Base-by-base conservation (phyloP, 1,140 invertebrate species). In the Anoplophora glabripennis region DNA sequence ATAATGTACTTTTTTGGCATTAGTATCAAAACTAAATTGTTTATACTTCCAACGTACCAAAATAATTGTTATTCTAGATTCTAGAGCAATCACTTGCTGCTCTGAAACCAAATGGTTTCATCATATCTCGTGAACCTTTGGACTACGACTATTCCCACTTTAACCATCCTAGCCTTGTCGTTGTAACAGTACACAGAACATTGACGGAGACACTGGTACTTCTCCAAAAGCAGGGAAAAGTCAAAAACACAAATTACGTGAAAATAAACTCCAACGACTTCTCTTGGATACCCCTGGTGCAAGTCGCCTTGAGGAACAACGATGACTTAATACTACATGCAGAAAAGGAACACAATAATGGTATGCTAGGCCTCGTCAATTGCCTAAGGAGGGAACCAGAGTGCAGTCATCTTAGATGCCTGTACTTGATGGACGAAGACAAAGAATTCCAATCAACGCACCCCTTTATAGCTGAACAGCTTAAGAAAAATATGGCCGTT, bases 361-460 rank as follows among this genome's bases (percentile, higher is more conserved):
- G 95, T 33, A 76, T 94, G 10, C 67, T 96, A 11, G 46, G 95
- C 11, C 75, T 97, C n/a, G 80, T 88, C 0, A 91, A 90, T 53
- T 91, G 89, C 68, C 59, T 91, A 0, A 78, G 84, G 59, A 84
- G 79, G 68, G 89, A 92, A 68, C 83, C 84, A 5, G 82, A 84
- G 55, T 84, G 86, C 49, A 80, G 85, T 61, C 75, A 83, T 10
- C 74, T 85, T 4, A 79, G 80, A 48, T 83, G 83, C 40, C 71
- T 90, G 1, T 77, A 87, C n/a, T 83, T 90, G 53, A 76, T 85
- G 61, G 88, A 90, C 64, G 42, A 57, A 7, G 87, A 85, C 8
- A 87, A 87, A 4, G 63, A 75, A 5, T 90, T 90, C 63, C 81
- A 84, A 57, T 69, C 84, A 0, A 67, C 83, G 11, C 67, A 85